Evolutionary conservation across 1,140 invertebrate genomes (phyloP), one percentile per base, ranked within the genome.

Genomic region (Nymphalis io): DNA sequence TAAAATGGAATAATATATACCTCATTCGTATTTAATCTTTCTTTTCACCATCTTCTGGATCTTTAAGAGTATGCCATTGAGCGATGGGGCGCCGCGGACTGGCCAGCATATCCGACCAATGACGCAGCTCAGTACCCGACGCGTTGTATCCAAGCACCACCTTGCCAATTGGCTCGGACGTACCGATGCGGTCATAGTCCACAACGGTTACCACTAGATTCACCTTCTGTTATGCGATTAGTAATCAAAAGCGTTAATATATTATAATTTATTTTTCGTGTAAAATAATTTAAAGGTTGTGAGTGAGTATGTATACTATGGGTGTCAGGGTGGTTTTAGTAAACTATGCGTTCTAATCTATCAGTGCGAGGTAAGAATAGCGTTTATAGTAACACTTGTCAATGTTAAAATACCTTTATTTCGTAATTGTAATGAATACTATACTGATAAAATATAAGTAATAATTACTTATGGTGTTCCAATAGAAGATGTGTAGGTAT

Each of bases 41-140:
- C 93, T 97, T 97, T 82, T 98, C 97, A 82, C 95, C 95, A 89
- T 99, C 98, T 80, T 99, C 98, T 33, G 97, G 97, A 89, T 98
- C 98, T 91, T 98, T 98, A 74, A 99, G 95, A 72, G 98, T 99
- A 89, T 99, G 99, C 99, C 99, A 99, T 92, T 99, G 99, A 74
- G 99, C 99, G 82, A 99, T 99, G 38, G 99, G 99, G 89, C 99
- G 95, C 83, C 99, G 94, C 3, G 99, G 99, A 69, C 98, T 99
- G 82, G 99, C 98, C 92, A 99, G 92, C 98, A 99, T 99, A 92
- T 99, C 99, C 64, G 98, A 99, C 99, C 99, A 99, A 92, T 99
- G 99, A 79, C 99, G 96, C 58, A 99, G 93, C 92, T 99, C 99
- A 20, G 98, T 99, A 66, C 99, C 99, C 72, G 95, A 97, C 78